Evolutionary conservation across 2,797 vertebrate species (phyloP), one percentile per base, ranked within the genome.

Genomic region (Pempheris klunzingeri): DNA sequence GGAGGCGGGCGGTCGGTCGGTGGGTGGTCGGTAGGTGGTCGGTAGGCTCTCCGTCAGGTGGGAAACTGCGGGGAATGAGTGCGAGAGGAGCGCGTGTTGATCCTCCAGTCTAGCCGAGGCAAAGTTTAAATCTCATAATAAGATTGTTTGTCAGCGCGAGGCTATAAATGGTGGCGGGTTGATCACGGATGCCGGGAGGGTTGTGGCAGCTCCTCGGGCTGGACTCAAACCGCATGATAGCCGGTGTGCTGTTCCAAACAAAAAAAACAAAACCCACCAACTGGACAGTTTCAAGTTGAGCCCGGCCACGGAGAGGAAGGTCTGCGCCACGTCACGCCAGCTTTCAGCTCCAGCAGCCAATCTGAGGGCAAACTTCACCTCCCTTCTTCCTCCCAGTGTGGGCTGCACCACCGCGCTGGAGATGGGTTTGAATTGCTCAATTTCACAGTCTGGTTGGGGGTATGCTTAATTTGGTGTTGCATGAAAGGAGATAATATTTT

Each of bases 41-140:
- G 52, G 57, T 57, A 55, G 58, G 32, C 44, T 36, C 74, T 47
- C 76, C 73, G 63, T 93, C 88, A 93, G 84, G 74, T 83, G 46
- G 55, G 72, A 80, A 79, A 41, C 71, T 58, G 85, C 75, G 74
- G 49, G 59, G 83, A 89, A 79, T 34, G 57, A 82, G 69, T 86
- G 84, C 80, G 76, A 90, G 53, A 80, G 81, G 71, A 86, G 79
- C 80, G 89, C 89, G 65, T 89, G 90, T 84, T 91, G 92, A 94
- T 94, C 92, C 91, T 87, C 87, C 88, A 65, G 91, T 93, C 92
- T 90, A 85, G 84, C 75, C 84, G 87, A 90, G 91, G 90, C 86
- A 91, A 93, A 93, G 91, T 93, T 95, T 93, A 93, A 93, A 93
- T 93, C 93, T 95, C 92, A 91, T 95, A 93, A 95, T 92, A 94